phyloP scores from a whole-genome alignment of 2,888 invertebrate genomes.

The Pinctada fucata region DNA sequence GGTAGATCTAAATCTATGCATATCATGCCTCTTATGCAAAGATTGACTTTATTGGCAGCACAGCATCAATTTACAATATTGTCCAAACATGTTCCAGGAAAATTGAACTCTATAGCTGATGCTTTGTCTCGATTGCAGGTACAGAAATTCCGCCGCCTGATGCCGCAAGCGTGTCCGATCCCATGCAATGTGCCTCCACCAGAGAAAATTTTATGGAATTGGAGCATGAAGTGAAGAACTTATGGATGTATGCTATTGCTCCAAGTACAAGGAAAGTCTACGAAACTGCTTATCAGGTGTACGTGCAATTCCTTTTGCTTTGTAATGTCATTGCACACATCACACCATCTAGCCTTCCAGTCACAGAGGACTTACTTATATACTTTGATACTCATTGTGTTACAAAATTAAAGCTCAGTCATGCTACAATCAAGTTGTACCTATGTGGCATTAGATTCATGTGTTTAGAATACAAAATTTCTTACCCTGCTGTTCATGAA shows the following conservation, averaged over 20 bases:
- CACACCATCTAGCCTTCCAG: background rate
- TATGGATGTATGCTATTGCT: slow-evolving; percentile 6
- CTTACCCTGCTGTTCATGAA: background rate
- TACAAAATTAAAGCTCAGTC: background rate
- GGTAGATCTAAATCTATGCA: slow-evolving; percentile 13
- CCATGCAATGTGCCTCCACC: slow-evolving; percentile 6
- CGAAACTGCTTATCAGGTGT: slow-evolving; percentile 2
- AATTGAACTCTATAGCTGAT: slow-evolving; percentile 25
- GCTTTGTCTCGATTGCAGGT: slow-evolving; percentile 37
- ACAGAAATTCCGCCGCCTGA: slow-evolving; percentile 16
- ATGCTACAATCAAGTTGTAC: slow-evolving; percentile 23
- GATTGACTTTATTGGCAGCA: slow-evolving; percentile 22
- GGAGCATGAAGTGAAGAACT: background rate
- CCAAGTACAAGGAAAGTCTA: background rate
- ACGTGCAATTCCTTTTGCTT: background rate
- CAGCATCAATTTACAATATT: slow-evolving; percentile 11
- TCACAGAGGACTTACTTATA: slow-evolving; percentile 10
- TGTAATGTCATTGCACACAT: background rate
- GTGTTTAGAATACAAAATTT: slow-evolving; percentile 7
- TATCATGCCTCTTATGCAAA: slow-evolving; percentile 32
- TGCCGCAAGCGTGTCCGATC: slow-evolving; percentile 7
- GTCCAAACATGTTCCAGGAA: slow-evolving; percentile 28
- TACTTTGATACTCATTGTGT: slow-evolving; percentile 18
- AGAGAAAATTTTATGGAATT: slow-evolving; percentile 12
- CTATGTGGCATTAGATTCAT: slow-evolving; percentile 24